Evolutionary conservation across 2,888 invertebrate species (phyloP), one percentile per base, ranked within the genome.

Genomic region (Mimumesa dahlbomi): DNA sequence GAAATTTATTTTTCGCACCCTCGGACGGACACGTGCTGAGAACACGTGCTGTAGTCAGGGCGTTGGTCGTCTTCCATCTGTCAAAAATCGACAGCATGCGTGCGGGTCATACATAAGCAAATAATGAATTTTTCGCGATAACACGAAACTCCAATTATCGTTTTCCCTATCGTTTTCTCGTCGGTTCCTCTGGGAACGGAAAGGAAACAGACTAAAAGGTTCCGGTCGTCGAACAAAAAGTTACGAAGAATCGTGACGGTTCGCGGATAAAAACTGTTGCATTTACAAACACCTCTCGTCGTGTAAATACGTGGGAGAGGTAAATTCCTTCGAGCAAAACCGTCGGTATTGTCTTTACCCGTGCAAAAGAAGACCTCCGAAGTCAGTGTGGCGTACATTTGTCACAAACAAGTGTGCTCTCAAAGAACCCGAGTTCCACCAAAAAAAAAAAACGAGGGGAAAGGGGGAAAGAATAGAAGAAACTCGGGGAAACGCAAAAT

Each of bases 1-100:
- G 77, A 79, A 79, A 77, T 79, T 79, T 79, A 67, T 75, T 80
- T n/a, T 79, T 79, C 69, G 61, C 80, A 77, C 79, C 79, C 79
- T 68, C 64, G 68, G 57, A 21, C 43, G 52, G 49, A 52, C 79
- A 80, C 79, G 79, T 78, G 79, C 53, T 46, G 50, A 13, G n/a
- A 57, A 62, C 80, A 70, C 77, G 72, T 74, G 80, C 64, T 70
- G 71, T 25, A 66, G 74, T 71, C 66, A 25, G 69, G 45, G 59
- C 68, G 70, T 45, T 46, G 70, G 72, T 71, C 75, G 75, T 79
- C 79, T 79, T 79, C 80, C 74, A 77, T 79, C 79, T 75, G 79
- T 79, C 79, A 79, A 79, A 80, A 77, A 79, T 79, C 79, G 80
- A 77, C 79, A 62, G 58, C 19, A 21, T 63, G 48, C 46, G 73